These are phyloP conservation scores for Ligdia adustata DNA, from an alignment of 2,888 invertebrate genomes.

Conservation along the genomic window DNA sequence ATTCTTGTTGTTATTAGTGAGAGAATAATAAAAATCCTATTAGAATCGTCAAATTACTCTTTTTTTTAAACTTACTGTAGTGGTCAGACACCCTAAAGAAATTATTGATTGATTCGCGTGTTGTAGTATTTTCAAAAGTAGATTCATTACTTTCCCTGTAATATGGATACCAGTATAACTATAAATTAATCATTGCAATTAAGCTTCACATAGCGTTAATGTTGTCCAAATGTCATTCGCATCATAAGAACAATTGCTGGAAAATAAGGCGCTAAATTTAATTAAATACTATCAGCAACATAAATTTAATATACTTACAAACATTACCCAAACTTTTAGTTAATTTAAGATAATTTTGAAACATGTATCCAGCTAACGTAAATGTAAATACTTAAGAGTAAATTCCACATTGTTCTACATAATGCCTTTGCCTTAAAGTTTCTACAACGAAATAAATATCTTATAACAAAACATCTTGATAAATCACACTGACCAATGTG, in stretches of 20 bases:
- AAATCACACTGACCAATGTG: constrained; percentile 4
- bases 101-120: neutral
- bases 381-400: no score
- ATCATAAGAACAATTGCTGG: no score
- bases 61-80: no score
- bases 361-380: neutral
- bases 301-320: neutral
- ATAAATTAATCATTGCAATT: neutral
- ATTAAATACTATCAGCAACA: constrained; percentile 4
- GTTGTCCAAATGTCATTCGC: neutral
- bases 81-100: no score
- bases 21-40: no score
- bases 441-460: no score
- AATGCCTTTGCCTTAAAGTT: no score
- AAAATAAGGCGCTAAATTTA: constrained; percentile 2
- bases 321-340: neutral
- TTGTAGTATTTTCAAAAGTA: constrained; percentile 8
- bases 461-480: constrained; percentile 1
- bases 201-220: neutral
- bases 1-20: no score
- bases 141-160: constrained; percentile 6
- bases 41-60: no score
- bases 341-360: neutral
- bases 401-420: no score
- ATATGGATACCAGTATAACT: constrained; percentile 9